A percentile compares a stretch with the other conserved stretches of the same genome.
These are phyloP conservation scores for Manacus vitellinus DNA, from an alignment of 2,113 vertebrate genomes.

Conservation along the genomic window DNA sequence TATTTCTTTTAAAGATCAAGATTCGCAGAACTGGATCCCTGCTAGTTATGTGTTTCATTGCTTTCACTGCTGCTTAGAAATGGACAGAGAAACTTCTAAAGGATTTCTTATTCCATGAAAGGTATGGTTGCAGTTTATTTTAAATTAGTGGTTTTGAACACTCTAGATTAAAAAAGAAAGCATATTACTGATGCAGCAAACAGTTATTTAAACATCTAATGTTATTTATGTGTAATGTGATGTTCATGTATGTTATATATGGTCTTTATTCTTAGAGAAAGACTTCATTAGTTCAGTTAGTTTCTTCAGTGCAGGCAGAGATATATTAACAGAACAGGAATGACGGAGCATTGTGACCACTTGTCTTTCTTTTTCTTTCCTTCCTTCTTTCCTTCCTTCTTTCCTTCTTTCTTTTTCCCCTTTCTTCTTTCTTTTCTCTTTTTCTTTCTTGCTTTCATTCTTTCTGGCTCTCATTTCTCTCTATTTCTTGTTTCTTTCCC, in stretches of 20 bases:
- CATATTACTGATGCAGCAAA: neutral
- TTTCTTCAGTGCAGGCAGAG: conserved; percentile 2
- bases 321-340: neutral
- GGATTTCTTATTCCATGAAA: conserved; percentile 59
- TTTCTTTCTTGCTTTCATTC: neutral
- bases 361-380: neutral
- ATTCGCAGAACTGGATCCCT: conserved; percentile 37
- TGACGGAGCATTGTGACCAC: neutral
- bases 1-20: conserved; percentile 61
- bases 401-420: accelerated
- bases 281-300: neutral
- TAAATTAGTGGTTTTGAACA: neutral
- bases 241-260: neutral
- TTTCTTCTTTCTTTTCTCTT: too few species aligned
- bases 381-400: accelerated
- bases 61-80: conserved; percentile 46
- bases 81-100: conserved; percentile 20
- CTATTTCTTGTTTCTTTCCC: neutral
- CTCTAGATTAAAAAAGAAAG: neutral
- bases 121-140: conserved; percentile 65
- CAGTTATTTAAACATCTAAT: neutral
- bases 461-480: neutral
- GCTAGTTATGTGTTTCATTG: conserved; percentile 21
- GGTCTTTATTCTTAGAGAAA: neutral
- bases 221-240: neutral